phyloP scores from a whole-genome alignment of 2,888 invertebrate species.

The Hyles lineata region DNA sequence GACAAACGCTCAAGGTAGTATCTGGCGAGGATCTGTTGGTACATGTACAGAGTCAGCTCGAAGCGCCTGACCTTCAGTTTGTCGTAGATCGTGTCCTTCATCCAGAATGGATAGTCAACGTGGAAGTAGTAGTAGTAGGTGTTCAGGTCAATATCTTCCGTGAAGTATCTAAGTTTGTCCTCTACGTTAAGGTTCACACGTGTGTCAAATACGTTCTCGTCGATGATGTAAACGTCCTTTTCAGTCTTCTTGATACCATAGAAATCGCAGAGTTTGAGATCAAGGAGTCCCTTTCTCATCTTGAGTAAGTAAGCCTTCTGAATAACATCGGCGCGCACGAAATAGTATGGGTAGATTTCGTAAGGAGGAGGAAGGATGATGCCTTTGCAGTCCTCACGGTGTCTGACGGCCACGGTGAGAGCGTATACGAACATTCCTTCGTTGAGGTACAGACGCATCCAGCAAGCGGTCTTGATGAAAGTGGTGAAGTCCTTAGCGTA shows the following conservation, averaged over 20 bases:
- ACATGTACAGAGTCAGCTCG: constrained; percentile 85
- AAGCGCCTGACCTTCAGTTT: constrained; percentile 72
- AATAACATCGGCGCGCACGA: constrained; percentile 88
- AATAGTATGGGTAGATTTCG: constrained; percentile 87
- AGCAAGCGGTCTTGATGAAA: constrained; percentile 80
- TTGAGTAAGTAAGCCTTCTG: constrained; percentile 82
- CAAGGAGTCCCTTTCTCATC: constrained; percentile 76
- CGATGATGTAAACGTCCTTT: constrained; percentile 85
- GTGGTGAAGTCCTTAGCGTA: constrained; percentile 82
- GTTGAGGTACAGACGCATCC: constrained; percentile 81
- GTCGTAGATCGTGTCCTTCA: constrained; percentile 75
- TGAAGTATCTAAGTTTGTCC: constrained; percentile 86
- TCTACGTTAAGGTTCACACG: constrained; percentile 82
- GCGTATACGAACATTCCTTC: constrained; percentile 85
- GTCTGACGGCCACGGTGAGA: constrained; percentile 80
- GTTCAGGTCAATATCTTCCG: constrained; percentile 87
- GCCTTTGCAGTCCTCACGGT: constrained; percentile 79
- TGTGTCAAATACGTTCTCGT: constrained; percentile 87
- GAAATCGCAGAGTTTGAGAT: constrained; percentile 79
- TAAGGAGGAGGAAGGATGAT: constrained; percentile 84
- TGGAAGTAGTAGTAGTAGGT: constrained; percentile 87
- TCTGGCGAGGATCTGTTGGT: constrained; percentile 88
- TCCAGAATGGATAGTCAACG: constrained; percentile 86
- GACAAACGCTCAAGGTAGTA: constrained; percentile 83
- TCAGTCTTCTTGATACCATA: constrained; percentile 79